A percentile compares a stretch with the other conserved stretches of the same genome.
Evolutionary conservation across 1,140 invertebrate genomes (phyloP).

Genomic region (Aculops lycopersici): DNA sequence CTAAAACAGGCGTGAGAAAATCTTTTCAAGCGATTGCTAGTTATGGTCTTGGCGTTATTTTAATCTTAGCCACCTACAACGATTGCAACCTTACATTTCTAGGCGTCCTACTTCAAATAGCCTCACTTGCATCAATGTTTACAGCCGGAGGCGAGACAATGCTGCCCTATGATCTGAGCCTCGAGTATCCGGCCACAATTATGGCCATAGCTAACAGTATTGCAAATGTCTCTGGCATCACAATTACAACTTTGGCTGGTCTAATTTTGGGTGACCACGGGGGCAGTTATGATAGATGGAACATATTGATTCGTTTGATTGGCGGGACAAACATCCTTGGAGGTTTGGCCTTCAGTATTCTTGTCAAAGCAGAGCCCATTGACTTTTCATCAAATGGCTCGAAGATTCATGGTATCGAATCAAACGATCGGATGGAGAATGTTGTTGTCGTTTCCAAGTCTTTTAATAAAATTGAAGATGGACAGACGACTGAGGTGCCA

Average conservation of each 20-base stretch:
- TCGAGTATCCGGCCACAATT: neutral
- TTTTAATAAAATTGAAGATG: too few relatives aligned
- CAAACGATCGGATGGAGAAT: too few relatives aligned
- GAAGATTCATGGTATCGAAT: too few relatives aligned
- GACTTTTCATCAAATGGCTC: neutral
- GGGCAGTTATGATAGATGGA: neutral
- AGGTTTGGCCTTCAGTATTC: neutral
- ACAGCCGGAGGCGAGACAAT: neutral
- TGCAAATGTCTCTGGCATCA: neutral
- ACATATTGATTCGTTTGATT: neutral
- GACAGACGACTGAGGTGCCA: too few relatives aligned
- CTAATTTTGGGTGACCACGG: neutral
- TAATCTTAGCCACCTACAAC: neutral
- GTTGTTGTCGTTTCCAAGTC: too few relatives aligned
- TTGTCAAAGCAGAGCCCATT: neutral
- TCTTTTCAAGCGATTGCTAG: neutral
- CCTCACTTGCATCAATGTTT: neutral
- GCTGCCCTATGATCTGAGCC: neutral
- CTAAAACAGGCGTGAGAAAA: neutral
- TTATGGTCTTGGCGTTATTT: neutral
- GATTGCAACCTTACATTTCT: neutral
- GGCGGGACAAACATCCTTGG: too few relatives aligned
- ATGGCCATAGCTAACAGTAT: neutral
- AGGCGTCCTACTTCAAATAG: neutral
- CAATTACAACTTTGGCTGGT: neutral